A percentile compares a stretch with the other conserved stretches of the same genome.
phyloP scores from a whole-genome alignment of 2,113 vertebrate species.

The Thamnophis sirtalis region DNA sequence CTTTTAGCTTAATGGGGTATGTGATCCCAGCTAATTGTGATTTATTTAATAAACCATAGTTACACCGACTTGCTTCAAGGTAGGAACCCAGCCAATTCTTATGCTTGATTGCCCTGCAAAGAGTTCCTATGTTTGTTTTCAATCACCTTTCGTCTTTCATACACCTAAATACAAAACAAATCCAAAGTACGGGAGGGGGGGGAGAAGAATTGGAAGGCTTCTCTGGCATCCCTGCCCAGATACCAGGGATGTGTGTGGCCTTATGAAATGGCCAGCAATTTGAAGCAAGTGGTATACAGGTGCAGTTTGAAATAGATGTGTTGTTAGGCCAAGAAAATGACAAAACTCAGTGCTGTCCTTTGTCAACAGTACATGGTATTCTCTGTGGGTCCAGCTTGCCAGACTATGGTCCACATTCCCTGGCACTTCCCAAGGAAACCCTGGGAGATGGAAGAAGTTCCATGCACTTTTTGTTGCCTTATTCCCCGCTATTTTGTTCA shows the following conservation, averaged over 20 bases:
- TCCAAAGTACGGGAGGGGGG: background rate
- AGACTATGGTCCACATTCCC: background rate
- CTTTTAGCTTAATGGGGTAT: background rate
- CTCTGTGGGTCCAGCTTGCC: constrained; percentile 40
- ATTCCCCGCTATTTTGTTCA: constrained; percentile 42
- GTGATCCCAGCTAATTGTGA: background rate
- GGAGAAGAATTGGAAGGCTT: background rate
- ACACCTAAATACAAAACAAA: background rate
- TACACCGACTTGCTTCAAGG: background rate
- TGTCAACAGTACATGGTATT: constrained; percentile 17
- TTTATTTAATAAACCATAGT: background rate
- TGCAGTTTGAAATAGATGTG: background rate
- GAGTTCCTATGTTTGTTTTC: background rate
- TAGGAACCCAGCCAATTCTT: background rate
- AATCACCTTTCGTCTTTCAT: background rate
- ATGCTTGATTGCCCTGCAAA: background rate
- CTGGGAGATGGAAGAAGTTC: background rate
- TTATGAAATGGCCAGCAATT: background rate
- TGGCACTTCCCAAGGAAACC: constrained; percentile 47
- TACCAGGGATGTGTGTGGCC: background rate
- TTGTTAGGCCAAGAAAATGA: background rate
- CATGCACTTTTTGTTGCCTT: constrained; percentile 4
- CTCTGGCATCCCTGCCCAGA: background rate
- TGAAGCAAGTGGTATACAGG: background rate
- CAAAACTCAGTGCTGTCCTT: background rate